Evolutionary conservation across 2,888 invertebrate genomes (phyloP), one percentile per base, ranked within the genome.

Genomic region (Eutolmus rufibarbis): DNA sequence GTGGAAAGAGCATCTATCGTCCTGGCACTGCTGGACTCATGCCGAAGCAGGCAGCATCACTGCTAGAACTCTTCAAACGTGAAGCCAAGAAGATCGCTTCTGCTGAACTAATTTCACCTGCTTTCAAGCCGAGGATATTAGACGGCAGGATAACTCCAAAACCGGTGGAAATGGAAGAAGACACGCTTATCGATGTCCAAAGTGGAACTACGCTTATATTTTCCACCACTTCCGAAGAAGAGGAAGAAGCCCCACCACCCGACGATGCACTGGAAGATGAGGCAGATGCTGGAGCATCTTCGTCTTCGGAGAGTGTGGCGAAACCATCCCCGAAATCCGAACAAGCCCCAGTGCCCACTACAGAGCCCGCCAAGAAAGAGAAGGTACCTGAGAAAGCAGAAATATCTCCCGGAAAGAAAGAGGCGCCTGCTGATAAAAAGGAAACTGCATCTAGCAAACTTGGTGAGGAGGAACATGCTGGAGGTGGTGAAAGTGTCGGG

Each of bases 11-110:
- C 0, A 51, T 93, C 1, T 66, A 28, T 93, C 57, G 93, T 81
- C 94, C 94, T 89, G 96, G 96, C 14, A 95, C 95, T 91, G 93
- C 95, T 88, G 96, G 96, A 9, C 95, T 96, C 89, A 92, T 95
- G 88, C 95, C 95, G 0, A 94, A 94, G 90, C 91, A 92, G 8
- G 90, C 91, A 0, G 90, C 91, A 23, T 90, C 90, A 0, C 87
- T 91, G 5, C 87, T 91, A 86, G 91, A 92, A n/a, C 89, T 91
- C 3, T 91, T 91, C 51, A 90, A 91, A 87, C 89, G 89, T 0
- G 91, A 91, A 86, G 91, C 91, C 0, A 89, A 89, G 85, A 87
- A 90, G 88, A 85, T 88, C n/a, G 88, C 89, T 46, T 89, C 85
- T 23, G 81, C 89, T 74, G 89, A 90, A 66, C 84, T 88, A 0